phyloP scores from a whole-genome alignment of 2,888 invertebrate species.

The Hydroisotoma schaefferi region DNA sequence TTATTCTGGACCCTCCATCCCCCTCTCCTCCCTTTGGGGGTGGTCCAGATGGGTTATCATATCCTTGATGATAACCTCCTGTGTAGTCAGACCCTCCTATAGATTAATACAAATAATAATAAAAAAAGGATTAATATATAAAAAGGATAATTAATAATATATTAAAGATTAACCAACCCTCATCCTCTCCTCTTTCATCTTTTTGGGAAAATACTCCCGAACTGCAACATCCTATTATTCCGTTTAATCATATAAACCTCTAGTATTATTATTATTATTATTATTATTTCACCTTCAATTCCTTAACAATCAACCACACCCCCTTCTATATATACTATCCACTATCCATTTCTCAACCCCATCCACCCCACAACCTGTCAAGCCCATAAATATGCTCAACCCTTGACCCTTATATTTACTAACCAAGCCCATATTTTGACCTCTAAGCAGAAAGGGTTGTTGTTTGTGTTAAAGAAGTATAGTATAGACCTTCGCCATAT shows the following conservation, averaged over 20 bases:
- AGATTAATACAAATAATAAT: background rate
- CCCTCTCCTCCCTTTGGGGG: background rate
- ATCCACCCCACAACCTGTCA: too few species aligned
- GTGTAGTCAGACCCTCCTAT: slow-evolving; percentile 2
- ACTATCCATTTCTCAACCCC: too few species aligned
- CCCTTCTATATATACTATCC: too few species aligned
- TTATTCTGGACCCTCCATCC: background rate
- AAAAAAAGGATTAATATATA: background rate
- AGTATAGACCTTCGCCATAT: slow-evolving; percentile 8
- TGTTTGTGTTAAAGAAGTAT: background rate
- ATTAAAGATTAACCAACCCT: background rate
- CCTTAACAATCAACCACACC: too few species aligned
- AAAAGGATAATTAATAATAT: background rate
- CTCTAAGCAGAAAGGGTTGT: too few species aligned
- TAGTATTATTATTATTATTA: too few species aligned
- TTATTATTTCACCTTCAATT: too few species aligned
- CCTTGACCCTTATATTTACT: background rate
- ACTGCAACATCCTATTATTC: background rate
- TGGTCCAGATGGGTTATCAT: background rate
- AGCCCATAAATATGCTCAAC: too few species aligned
- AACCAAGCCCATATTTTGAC: background rate
- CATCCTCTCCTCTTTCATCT: background rate
- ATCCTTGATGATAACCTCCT: background rate
- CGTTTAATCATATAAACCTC: too few species aligned
- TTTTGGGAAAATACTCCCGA: background rate